These are phyloP conservation scores for Acyrthosiphon pisum DNA, from an alignment of 1,140 invertebrate genomes.

Conservation along the genomic window DNA sequence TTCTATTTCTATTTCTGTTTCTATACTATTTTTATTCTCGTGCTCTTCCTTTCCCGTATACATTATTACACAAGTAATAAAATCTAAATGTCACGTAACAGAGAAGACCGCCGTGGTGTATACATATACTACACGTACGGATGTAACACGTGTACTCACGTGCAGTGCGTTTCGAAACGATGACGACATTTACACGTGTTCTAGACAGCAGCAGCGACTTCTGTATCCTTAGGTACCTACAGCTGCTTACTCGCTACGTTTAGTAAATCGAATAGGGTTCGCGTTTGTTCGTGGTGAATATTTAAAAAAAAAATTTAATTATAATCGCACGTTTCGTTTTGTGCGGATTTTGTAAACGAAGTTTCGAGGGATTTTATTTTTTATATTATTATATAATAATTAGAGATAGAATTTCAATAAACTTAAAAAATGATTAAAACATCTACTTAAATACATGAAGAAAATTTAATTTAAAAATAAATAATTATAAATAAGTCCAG, in stretches of 20 bases:
- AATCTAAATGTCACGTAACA: slow-evolving; percentile 16
- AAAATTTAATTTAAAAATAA: no score
- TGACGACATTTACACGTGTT: slow-evolving; percentile 8
- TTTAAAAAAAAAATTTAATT: background rate
- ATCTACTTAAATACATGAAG: no score
- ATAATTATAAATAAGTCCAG: no score
- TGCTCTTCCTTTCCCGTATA: background rate
- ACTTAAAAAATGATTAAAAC: no score
- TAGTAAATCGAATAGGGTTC: background rate
- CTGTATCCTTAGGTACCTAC: background rate
- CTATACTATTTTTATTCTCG: background rate
- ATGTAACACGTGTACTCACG: slow-evolving; percentile 13
- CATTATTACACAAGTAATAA: background rate
- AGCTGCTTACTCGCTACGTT: background rate
- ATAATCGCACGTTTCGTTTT: background rate
- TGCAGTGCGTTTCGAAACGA: slow-evolving; percentile 5
- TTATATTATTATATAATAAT: background rate
- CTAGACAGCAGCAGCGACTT: background rate
- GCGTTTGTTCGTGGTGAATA: background rate
- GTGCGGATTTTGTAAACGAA: background rate
- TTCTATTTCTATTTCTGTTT: background rate
- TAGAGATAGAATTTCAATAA: no score
- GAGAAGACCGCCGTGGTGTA: background rate
- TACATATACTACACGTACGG: background rate
- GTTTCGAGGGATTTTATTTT: background rate